phyloP scores from a whole-genome alignment of 2,888 invertebrate genomes.

The Metacarcinus magister region DNA sequence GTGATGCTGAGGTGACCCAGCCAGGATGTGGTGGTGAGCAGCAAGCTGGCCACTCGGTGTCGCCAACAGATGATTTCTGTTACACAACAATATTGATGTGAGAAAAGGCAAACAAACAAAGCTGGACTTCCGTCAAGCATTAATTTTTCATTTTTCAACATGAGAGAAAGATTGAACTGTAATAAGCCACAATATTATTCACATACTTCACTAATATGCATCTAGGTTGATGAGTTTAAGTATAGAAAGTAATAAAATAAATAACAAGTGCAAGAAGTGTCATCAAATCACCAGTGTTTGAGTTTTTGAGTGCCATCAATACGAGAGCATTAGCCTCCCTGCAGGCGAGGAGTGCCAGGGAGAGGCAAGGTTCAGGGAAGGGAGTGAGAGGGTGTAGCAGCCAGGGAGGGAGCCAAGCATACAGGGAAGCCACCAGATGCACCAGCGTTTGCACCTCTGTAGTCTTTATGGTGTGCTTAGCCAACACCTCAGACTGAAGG shows the following conservation, averaged over 20 bases:
- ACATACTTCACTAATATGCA: not conserved
- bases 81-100: not conserved
- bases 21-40: slow-evolving; percentile 75
- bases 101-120: not conserved
- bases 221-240: not conserved
- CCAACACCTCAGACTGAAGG: slow-evolving; percentile 63
- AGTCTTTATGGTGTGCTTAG: slow-evolving; percentile 73
- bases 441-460: slow-evolving; percentile 77
- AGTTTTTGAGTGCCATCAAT: not conserved
- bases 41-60: slow-evolving; percentile 77
- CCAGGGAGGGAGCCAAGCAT: slow-evolving; percentile 76
- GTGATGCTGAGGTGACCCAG: slow-evolving; percentile 75
- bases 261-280: not conserved
- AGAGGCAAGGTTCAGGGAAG: slow-evolving; percentile 53
- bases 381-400: not conserved
- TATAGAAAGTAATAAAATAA: not conserved
- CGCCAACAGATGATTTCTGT: slow-evolving; percentile 77
- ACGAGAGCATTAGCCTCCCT: slow-evolving; percentile 51
- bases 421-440: slow-evolving; percentile 78
- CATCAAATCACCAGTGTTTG: not conserved
- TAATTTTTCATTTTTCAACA: not conserved
- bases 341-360: slow-evolving; percentile 68
- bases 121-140: not conserved
- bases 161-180: not conserved
- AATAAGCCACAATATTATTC: not conserved